Conservation (phyloP, 2,797 vertebrate species). For the Austrolebias charrua region DNA sequence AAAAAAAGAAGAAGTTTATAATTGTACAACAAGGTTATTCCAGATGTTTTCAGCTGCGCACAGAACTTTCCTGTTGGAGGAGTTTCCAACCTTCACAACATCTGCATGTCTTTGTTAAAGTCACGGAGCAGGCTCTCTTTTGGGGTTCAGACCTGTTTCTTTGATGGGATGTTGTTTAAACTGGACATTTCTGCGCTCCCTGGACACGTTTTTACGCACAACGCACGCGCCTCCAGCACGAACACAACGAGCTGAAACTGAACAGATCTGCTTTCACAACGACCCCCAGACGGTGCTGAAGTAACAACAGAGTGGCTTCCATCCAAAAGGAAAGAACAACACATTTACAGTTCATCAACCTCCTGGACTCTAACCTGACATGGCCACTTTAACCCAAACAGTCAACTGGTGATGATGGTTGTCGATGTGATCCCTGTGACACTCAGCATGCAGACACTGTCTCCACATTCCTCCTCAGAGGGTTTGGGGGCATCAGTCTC, state of each 20-base stretch:
- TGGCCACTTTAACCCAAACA: slow-evolving; percentile 26
- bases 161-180: slow-evolving; percentile 16
- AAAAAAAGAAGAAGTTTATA: neutral
- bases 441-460: slow-evolving; percentile 40
- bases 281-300: neutral
- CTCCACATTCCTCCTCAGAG: slow-evolving; percentile 40
- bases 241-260: slow-evolving; percentile 13
- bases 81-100: slow-evolving; percentile 17
- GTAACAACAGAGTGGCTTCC: slow-evolving; percentile 13
- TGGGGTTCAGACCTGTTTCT: neutral
- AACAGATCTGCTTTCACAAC: slow-evolving; percentile 14
- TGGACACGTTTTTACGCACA: slow-evolving; percentile 51
- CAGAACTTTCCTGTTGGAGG: slow-evolving; percentile 35
- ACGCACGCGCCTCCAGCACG: slow-evolving; percentile 18
- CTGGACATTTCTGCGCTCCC: neutral
- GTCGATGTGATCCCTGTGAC: slow-evolving; percentile 48
- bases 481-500: slow-evolving; percentile 37
- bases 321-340: slow-evolving; percentile 1
- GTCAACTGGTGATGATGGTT: no score
- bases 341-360: slow-evolving; percentile 26
- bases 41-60: slow-evolving; percentile 17
- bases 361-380: slow-evolving; percentile 2
- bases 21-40: neutral
- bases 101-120: slow-evolving; percentile 24
- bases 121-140: slow-evolving; percentile 13